Conservation (phyloP, 2,888 invertebrate genomes). For the Caenorhabditis doughertyi region DNA sequence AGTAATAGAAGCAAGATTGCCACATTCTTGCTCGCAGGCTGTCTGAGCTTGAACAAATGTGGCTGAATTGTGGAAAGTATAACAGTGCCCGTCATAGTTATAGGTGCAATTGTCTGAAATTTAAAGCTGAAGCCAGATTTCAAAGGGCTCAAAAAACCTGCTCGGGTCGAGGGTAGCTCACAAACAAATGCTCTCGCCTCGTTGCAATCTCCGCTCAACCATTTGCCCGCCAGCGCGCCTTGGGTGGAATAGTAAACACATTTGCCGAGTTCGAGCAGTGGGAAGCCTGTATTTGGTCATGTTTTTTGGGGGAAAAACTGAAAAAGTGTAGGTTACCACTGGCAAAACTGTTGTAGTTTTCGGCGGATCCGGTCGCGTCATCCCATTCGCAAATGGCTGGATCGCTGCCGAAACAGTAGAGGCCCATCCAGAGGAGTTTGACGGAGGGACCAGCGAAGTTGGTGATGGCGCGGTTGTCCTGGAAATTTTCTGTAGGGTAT, state of each 20-base stretch:
- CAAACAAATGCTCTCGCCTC: slow-evolving; percentile 6
- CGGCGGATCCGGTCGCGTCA: not conserved
- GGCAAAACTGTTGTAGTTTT: slow-evolving; percentile 12
- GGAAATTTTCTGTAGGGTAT: not conserved
- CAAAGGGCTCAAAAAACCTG: too few relatives aligned
- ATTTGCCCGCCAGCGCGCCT: slow-evolving; percentile 12
- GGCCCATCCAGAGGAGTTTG: slow-evolving; percentile 2
- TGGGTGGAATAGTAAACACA: slow-evolving; percentile 18
- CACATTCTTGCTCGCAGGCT: not conserved
- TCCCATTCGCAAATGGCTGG: slow-evolving; percentile 4
- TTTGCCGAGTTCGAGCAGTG: not conserved
- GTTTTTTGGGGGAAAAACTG: not conserved
- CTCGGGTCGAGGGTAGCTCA: not conserved
- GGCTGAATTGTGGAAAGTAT: not conserved
- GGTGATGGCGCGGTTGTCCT: slow-evolving; percentile 25
- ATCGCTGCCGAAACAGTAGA: slow-evolving; percentile 13
- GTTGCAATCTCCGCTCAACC: slow-evolving; percentile 21
- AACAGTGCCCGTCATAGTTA: slow-evolving; percentile 23
- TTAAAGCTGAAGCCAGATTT: too few relatives aligned
- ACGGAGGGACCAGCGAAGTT: slow-evolving; percentile 1
- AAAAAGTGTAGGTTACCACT: not conserved
- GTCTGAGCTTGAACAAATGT: not conserved
- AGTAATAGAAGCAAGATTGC: not conserved
- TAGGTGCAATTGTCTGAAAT: slow-evolving; percentile 5
- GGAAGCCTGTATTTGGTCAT: slow-evolving; percentile 24